Base-by-base conservation (phyloP, 2,888 invertebrate species). In the Oxycera nigricornis region DNA sequence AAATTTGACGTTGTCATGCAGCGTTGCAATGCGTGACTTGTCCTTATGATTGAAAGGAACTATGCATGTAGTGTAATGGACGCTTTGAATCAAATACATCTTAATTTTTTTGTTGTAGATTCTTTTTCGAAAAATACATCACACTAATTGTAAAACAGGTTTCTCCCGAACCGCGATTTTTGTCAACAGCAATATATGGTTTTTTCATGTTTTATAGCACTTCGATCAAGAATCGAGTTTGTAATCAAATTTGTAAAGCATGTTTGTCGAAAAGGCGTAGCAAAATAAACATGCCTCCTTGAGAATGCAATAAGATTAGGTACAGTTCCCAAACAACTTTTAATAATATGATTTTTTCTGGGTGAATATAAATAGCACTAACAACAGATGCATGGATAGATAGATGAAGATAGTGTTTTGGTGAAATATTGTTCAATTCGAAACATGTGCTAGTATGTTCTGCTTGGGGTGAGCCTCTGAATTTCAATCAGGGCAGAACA, bases 221-320 rank as follows among this genome's bases (percentile, higher is more conserved):
- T 11, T 24, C 39, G 65, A 26, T 26, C 20, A 30, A 24, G 35
- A 35, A 52, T 65, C 65, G 26, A 55, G 26, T 20, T 20, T 17
- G 30, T 14, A 70, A 52, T 35, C 70, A 46, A 70, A 70, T 70
- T 70, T 35, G 70, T 31, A 52, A 70, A 52, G 70, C 70, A 70
- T 70, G 55, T 70, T 52, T 31, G 52, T 52, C 70, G 31, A 52
- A 52, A 55, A 70, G 55, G 70, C 70, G 55, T 31, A 70, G 52
- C 70, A 35, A 70, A 70, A 52, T 52, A 70, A 52, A 70, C 55
- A 55, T 70, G 52, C 31, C 70, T 70, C 70, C 52, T 55, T 20
- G 50, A 52, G 35, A 70, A 70, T 70, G 70, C 70, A 70, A 70
- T 70, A 70, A 70, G 70, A 70, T 55, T 52, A 30, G 55, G n/a